phyloP scores from a whole-genome alignment of 1,140 invertebrate genomes.

The Colletes latitarsis region DNA sequence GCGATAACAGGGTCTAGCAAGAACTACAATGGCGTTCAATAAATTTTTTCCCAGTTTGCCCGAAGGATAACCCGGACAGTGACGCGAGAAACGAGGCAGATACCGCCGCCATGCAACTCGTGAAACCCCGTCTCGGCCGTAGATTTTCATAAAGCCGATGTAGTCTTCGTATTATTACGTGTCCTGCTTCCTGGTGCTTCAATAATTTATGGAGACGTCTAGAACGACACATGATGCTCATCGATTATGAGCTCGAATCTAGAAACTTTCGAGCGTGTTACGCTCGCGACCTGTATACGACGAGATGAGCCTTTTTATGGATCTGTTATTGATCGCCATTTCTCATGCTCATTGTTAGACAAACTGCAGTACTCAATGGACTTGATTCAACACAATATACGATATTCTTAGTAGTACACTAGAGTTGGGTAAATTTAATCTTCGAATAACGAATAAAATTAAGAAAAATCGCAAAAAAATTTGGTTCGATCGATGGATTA shows the following conservation, averaged over 20 bases:
- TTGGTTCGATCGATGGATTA: no score
- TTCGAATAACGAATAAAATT: no score
- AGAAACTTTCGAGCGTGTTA: neutral
- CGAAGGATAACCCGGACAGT: neutral
- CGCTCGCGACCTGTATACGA: no score
- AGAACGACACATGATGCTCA: neutral
- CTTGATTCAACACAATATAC: no score
- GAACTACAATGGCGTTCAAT: constrained; percentile 5
- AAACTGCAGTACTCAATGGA: no score
- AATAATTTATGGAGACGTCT: neutral
- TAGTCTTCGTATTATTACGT: neutral
- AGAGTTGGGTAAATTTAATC: no score
- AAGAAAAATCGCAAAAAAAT: no score
- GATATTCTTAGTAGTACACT: no score
- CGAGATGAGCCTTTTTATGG: neutral
- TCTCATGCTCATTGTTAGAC: no score
- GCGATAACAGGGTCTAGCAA: neutral
- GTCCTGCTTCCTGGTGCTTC: neutral
- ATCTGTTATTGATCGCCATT: no score
- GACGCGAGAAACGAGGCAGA: neutral
- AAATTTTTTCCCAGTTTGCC: neutral
- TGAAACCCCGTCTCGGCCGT: neutral
- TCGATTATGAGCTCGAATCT: neutral
- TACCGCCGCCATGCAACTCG: neutral
- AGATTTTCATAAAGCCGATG: neutral